Conservation (phyloP, 1,140 invertebrate genomes). For the Lethocerus indicus region DNA sequence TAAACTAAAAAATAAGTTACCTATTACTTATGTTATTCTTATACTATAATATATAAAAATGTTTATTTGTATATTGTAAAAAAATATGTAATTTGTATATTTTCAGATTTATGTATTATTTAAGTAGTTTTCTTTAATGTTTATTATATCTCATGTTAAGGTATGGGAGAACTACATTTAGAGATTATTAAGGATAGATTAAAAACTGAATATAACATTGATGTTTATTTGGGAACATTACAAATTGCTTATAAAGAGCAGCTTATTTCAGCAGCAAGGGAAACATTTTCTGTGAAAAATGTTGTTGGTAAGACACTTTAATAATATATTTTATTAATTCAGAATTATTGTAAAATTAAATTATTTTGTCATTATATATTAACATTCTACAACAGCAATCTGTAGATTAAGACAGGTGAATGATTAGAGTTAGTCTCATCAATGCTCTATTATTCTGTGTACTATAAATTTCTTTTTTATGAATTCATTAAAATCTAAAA, state of each 20-base stretch:
- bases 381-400: neutral
- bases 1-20: too few species aligned
- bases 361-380: neutral
- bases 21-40: too few species aligned
- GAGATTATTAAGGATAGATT: constrained; percentile 86
- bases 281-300: constrained; percentile 39
- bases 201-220: constrained; percentile 74
- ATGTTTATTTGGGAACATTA: constrained; percentile 82
- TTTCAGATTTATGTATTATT: too few species aligned
- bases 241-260: constrained; percentile 88
- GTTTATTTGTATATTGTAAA: too few species aligned
- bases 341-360: neutral
- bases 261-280: constrained; percentile 29
- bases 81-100: too few species aligned
- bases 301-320: constrained; percentile 36
- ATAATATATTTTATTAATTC: neutral
- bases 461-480: neutral
- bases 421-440: neutral
- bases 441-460: too few species aligned
- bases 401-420: neutral
- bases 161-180: constrained; percentile 95
- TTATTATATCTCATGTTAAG: constrained; percentile 23
- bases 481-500: neutral
- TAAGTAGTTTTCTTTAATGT: too few species aligned
- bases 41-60: too few species aligned